Evolutionary conservation across 2,888 invertebrate genomes (phyloP), one percentile per base, ranked within the genome.

Genomic region (Eupsilia transversa): DNA sequence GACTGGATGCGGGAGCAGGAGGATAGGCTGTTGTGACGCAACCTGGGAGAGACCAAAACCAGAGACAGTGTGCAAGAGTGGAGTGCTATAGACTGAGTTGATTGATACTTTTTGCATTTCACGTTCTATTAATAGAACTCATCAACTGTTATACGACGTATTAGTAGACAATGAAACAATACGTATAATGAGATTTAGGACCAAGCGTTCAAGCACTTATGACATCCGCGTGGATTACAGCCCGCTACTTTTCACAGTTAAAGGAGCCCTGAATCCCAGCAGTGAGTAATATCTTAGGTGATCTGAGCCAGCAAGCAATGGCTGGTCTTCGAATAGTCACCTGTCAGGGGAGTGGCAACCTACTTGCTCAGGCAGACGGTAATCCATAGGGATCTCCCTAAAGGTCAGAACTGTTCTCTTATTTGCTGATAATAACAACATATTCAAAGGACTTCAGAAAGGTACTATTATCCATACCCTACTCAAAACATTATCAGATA

Each of bases 401-500:
- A 60, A 49, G 20, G 41, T 7, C 27, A 41, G 30, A 27, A 27
- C 27, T 30, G 27, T 27, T 27, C 12, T 27, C 27, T 27, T 27
- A 56, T 49, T 73, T 17, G 20, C 12, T 33, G 33, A 74, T 49
- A 59, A 49, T 49, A 73, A 33, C 30, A 73, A 59, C 20, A 38
- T 23, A 59, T 73, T 73, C 30, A 73, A 59, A 73, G 74, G 38
- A 30, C 17, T 73, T 49, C n/a, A 59, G n/a, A 41, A 14, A 17
- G 12, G 12, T 64, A 30, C 5, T n/a, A 72, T 46, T 30, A 72
- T 52, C 41, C 49, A 60, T 52, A 73, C 74, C 59, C 74, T 74
- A 59, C 72, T 74, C 72, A 73, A 73, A 73, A 73, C 20, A 60
- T 41, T 77, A 43, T 60, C 60, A 43, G n/a, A 64, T 54, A 23